phyloP scores from a whole-genome alignment of 2,113 vertebrate genomes.

The Vulpes vulpes region DNA sequence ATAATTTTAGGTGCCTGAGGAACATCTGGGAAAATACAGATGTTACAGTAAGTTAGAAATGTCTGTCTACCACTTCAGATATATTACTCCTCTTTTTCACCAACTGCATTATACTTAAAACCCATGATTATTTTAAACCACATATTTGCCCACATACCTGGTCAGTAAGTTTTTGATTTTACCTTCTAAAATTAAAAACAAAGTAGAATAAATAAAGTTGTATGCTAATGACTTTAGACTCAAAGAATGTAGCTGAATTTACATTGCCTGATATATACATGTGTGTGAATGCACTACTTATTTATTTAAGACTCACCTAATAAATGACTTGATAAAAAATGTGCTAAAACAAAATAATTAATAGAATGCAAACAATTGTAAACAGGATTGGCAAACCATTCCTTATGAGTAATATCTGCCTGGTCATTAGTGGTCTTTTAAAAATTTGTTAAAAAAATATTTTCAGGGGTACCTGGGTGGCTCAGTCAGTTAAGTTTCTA shows the following conservation, averaged over 20 bases:
- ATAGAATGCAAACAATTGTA: not conserved
- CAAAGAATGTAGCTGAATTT: not conserved
- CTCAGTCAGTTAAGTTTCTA: not conserved
- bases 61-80: not conserved
- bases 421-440: not conserved
- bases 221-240: not conserved
- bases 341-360: not conserved
- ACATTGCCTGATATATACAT: not conserved
- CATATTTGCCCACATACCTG: not conserved
- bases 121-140: not conserved
- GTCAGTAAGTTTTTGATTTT: not conserved
- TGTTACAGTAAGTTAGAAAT: not conserved
- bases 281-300: not conserved
- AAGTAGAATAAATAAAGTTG: conserved; percentile 19
- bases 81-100: not conserved
- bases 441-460: not conserved
- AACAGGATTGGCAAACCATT: not conserved
- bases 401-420: not conserved
- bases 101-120: not conserved
- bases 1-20: not conserved
- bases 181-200: not conserved
- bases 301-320: not conserved
- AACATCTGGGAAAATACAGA: not conserved
- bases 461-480: not conserved
- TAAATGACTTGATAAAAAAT: conserved; percentile 1